Evolutionary conservation across 2,113 vertebrate genomes (phyloP), one percentile per base, ranked within the genome.

Genomic region (Phaethon lepturus): DNA sequence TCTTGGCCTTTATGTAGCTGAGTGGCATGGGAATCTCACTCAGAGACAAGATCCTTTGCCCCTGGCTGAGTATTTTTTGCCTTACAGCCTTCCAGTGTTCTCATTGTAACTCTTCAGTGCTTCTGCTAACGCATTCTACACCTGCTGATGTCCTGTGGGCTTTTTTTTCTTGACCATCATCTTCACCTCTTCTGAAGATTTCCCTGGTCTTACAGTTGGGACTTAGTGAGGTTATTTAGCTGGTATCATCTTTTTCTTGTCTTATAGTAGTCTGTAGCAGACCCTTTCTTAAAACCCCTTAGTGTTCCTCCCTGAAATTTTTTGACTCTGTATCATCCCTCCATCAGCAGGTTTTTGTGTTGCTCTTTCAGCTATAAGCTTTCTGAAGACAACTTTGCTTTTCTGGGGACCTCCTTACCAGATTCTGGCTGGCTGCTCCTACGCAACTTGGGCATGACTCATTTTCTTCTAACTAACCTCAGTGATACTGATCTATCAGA

Each of bases 351-450:
- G 35, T 75, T 93, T 91, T 90, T 66, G 31, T 40, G 66, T 31
- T 87, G 87, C 23, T 24, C 28, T 89, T 89, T 77, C 63, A 83
- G 67, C 79, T 66, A 0, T 49, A 26, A 81, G 69, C 62, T 87
- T 64, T 87, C 68, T 85, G 89, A 85, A 97, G 95, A 10, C 49
- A 82, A 45, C 60, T 96, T 56, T 94, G 72, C 63, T 86, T 78
- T 89, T 78, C 83, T 85, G 69, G 87, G 66, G 69, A 52, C 77
- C 81, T 95, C 90, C 87, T 38, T 87, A 74, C 59, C 31, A 45
- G 5, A 23, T 76, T 86, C 58, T 91, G 79, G 63, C 56, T 67
- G n/a, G 60, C 75, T 94, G 60, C 42, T 95, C 86, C 91, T 66
- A 92, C 17, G 12, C 79, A 77, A 6, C 47, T 68, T 72, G 45